Evolutionary conservation across 2,113 vertebrate species (phyloP), one percentile per base, ranked within the genome.

Genomic region (Chaetodon auriga): DNA sequence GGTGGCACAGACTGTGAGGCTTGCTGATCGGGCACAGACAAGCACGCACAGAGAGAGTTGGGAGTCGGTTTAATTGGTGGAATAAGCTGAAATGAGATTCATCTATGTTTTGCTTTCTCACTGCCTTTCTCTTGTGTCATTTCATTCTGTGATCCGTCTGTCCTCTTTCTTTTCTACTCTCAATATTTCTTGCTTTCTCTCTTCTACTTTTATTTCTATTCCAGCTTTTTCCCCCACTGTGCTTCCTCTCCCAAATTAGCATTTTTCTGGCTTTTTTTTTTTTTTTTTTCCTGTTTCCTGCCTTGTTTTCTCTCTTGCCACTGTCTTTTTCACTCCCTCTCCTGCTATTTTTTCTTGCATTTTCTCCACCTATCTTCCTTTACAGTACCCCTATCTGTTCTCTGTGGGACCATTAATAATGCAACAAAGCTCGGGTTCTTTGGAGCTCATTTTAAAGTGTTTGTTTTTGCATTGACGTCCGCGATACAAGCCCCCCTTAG

Each of bases 401-500:
- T 88, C 80, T 55, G 54, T 76, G 70, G 18, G 45, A 45, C 43
- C 58, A 92, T 93, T 89, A 90, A 91, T 89, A 88, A 89, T 92
- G 70, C 89, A 93, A 84, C 85, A 88, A 72, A 83, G 82, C 90
- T 63, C 1, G 3, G 51, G 14, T 72, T 68, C 73, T 88, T 82
- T 64, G 58, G 66, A 38, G 43, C 84, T 90, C 53, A 49, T 75
- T 78, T 64, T 84, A 70, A 80, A 85, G 72, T 75, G 69, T 91
- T 90, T 85, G 76, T 83, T 83, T 91, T 85, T 73, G 57, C 65
- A 66, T 35, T 63, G 73, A 85, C 35, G 51, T 78, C 55, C 23
- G 49, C 80, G 73, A 60, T 41, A 23, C 3, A 1, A 46, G 60
- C 48, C 45, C 53, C 68, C 46, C 55, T 72, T 21, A 63, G 46